A percentile compares a stretch with the other conserved stretches of the same genome.
Evolutionary conservation across 2,113 vertebrate genomes (phyloP).

Genomic region (Ramphastos sulfuratus): DNA sequence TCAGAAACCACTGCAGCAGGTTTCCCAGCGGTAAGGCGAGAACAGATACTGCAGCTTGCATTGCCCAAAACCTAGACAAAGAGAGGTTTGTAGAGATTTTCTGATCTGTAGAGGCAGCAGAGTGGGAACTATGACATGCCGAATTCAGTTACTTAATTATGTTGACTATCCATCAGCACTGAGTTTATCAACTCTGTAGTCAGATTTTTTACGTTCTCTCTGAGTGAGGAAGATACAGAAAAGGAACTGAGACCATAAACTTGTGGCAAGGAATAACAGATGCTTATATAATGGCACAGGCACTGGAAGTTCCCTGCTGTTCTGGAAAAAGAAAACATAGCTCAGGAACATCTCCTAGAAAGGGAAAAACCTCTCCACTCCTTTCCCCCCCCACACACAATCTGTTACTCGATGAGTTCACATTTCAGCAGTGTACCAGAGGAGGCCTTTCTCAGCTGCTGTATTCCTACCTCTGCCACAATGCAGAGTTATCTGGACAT

Average conservation of each 20-base stretch:
- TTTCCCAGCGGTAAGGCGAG: background rate
- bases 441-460: background rate
- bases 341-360: slow-evolving; percentile 27
- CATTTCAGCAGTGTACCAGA: background rate
- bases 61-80: background rate
- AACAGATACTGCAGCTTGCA: background rate
- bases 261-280: slow-evolving; percentile 26
- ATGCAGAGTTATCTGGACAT: background rate
- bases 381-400: slow-evolving; percentile 1
- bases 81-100: background rate
- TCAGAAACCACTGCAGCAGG: background rate
- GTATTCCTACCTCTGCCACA: background rate
- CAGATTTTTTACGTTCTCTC: background rate
- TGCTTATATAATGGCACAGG: background rate
- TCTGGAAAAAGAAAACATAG: slow-evolving; percentile 16
- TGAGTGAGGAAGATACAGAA: background rate
- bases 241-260: background rate
- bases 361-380: slow-evolving; percentile 33
- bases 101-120: background rate
- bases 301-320: slow-evolving; percentile 48
- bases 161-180: background rate
- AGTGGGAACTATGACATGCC: background rate
- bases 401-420: slow-evolving; percentile 23
- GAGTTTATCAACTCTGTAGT: background rate
- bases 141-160: slow-evolving; percentile 34